phyloP scores from a whole-genome alignment of 2,113 vertebrate genomes.

The Carollia perspicillata region DNA sequence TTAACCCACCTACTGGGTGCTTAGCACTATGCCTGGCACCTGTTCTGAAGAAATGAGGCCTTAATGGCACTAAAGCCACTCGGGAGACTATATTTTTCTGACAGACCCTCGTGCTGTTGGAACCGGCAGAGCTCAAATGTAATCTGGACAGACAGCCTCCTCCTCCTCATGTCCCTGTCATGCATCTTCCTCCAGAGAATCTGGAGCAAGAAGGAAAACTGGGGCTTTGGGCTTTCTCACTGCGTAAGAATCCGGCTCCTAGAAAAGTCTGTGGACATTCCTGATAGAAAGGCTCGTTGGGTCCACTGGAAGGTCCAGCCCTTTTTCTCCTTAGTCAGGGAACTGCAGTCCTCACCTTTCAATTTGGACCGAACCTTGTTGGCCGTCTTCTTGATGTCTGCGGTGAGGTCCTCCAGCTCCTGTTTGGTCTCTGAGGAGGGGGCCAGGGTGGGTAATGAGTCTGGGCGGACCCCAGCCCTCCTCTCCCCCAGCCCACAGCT shows the following conservation, averaged over 20 bases:
- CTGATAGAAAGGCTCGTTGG: background rate
- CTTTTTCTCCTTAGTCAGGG: background rate
- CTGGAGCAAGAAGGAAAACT: background rate
- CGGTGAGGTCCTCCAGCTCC: conserved; percentile 95
- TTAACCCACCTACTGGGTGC: conserved; percentile 55
- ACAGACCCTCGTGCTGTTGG: background rate
- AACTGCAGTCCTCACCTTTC: conserved; percentile 86
- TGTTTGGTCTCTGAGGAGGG: conserved; percentile 90
- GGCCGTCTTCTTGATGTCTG: conserved; percentile 97
- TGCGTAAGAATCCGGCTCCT: background rate
- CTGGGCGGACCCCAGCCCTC: background rate
- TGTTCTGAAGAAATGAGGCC: conserved; percentile 28
- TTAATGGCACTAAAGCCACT: background rate
- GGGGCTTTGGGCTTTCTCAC: background rate
- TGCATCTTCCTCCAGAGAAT: background rate
- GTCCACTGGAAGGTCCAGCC: background rate
- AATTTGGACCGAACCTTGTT: conserved; percentile 98
- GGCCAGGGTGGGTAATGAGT: background rate
- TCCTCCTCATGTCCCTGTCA: background rate
- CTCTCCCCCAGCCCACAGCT: rapidly evolving
- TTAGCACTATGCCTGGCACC: background rate
- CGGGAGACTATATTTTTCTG: background rate
- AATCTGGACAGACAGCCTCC: background rate
- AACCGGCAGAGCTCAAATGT: background rate
- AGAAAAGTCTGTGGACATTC: background rate